Conservation (phyloP, 2,797 vertebrate species). For the Micromesistius poutassou region DNA sequence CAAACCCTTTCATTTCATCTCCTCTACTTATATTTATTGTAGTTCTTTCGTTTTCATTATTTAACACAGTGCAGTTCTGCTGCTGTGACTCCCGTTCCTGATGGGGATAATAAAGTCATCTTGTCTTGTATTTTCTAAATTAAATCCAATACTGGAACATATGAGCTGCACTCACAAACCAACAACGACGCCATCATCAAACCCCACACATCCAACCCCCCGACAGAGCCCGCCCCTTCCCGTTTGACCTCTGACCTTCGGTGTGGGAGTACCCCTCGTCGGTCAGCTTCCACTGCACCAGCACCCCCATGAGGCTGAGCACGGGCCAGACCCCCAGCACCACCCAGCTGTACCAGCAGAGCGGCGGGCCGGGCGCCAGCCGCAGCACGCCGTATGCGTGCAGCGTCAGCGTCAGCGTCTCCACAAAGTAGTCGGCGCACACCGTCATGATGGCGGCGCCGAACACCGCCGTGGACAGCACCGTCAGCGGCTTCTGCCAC, state of each 20-base stretch:
- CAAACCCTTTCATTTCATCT: background rate
- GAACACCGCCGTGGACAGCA: constrained; percentile 80
- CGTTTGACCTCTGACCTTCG: constrained; percentile 67
- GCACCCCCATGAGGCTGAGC: constrained; percentile 77
- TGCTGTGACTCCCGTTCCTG: no score
- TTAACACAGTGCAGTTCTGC: background rate
- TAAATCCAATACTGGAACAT: background rate
- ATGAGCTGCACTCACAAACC: background rate
- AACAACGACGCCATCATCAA: no score
- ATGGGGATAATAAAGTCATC: background rate
- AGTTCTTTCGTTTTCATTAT: background rate
- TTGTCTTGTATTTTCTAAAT: background rate
- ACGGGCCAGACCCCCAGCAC: constrained; percentile 83
- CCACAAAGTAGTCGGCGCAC: constrained; percentile 83
- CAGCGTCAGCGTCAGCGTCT: constrained; percentile 76
- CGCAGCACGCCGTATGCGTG: constrained; percentile 77
- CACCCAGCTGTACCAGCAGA: constrained; percentile 90
- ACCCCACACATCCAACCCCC: no score
- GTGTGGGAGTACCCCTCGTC: constrained; percentile 79
- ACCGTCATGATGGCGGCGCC: constrained; percentile 81
- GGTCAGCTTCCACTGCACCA: constrained; percentile 87
- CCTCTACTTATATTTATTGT: background rate
- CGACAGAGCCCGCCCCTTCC: background rate
- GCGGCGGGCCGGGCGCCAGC: constrained; percentile 65
- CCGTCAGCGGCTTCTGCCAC: constrained; percentile 82